These are phyloP conservation scores for Magallana gigas DNA, from an alignment of 1,140 invertebrate genomes.

Conservation along the genomic window DNA sequence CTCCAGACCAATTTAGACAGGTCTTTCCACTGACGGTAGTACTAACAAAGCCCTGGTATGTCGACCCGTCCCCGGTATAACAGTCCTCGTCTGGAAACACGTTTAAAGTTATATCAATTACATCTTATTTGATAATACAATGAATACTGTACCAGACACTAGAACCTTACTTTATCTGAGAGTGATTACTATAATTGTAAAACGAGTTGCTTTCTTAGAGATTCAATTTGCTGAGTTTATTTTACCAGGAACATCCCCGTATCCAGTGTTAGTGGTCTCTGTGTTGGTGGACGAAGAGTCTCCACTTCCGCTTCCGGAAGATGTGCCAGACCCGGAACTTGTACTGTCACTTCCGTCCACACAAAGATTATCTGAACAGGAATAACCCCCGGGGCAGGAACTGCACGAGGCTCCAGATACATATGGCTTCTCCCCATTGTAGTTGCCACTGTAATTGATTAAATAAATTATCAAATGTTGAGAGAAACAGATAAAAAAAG, in stretches of 20 bases:
- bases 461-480: not conserved
- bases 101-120: too few relatives aligned
- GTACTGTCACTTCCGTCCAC: not conserved
- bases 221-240: too few relatives aligned
- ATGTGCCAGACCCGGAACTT: not conserved
- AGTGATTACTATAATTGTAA: too few relatives aligned
- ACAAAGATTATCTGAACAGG: slow-evolving; percentile 1
- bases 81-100: not conserved
- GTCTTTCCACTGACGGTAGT: not conserved
- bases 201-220: too few relatives aligned
- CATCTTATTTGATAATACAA: too few relatives aligned
- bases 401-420: not conserved
- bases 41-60: not conserved
- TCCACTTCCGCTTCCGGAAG: not conserved
- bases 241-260: not conserved
- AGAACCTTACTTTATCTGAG: too few relatives aligned
- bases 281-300: not conserved
- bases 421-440: not conserved
- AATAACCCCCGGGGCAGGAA: slow-evolving; percentile 10
- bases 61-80: not conserved
- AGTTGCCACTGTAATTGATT: not conserved
- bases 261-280: not conserved
- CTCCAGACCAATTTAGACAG: not conserved
- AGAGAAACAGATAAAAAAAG: too few relatives aligned
- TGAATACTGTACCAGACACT: too few relatives aligned